Conservation (phyloP, 2,888 invertebrate species). For the Drosophila mulleri region DNA sequence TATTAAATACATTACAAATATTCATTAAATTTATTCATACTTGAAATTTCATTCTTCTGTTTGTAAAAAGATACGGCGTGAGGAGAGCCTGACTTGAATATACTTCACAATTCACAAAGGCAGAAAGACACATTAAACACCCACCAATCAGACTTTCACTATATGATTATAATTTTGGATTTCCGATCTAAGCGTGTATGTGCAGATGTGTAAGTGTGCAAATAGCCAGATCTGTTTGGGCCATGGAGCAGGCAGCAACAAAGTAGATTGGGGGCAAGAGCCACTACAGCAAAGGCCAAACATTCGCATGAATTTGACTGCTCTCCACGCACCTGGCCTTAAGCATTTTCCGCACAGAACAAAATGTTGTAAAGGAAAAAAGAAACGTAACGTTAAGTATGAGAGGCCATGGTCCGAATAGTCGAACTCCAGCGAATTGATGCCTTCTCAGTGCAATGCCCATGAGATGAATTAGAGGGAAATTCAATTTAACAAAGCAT, state of each 20-base stretch:
- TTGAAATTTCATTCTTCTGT: not conserved
- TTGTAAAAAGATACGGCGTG: not conserved
- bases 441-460: constrained; percentile 15
- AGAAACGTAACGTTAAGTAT: not conserved
- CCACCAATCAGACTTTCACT: not conserved
- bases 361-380: not conserved
- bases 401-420: not conserved
- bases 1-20: constrained; percentile 9
- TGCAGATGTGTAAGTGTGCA: not conserved
- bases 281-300: not conserved
- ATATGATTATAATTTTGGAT: not conserved
- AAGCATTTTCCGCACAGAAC: not conserved
- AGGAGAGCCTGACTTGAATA: not conserved
- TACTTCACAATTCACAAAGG: not conserved
- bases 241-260: not conserved
- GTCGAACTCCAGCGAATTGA: constrained; percentile 10
- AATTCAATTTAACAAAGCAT: constrained; percentile 19
- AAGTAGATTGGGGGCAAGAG: not conserved
- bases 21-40: constrained; percentile 3
- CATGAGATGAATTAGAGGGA: constrained; percentile 14
- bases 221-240: not conserved
- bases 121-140: not conserved
- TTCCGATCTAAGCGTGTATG: not conserved
- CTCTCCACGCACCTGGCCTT: not conserved
- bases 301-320: not conserved